phyloP scores from a whole-genome alignment of 2,113 vertebrate species.

The Eptesicus fuscus region DNA sequence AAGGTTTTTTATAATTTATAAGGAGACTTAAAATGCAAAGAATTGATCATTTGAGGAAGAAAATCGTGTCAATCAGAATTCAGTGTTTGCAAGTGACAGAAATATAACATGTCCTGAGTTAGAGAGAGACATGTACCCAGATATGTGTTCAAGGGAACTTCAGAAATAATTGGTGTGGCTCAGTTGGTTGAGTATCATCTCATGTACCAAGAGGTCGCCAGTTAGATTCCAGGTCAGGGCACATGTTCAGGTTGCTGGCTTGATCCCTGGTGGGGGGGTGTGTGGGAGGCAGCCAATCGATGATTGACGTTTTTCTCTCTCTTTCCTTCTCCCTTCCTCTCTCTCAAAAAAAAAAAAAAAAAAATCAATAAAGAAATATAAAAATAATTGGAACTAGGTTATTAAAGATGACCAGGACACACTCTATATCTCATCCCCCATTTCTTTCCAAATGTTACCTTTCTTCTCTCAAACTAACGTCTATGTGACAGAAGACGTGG shows the following conservation, averaged over 20 bases:
- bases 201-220: too few relatives aligned
- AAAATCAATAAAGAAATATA: too few relatives aligned
- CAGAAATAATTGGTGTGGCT: background rate
- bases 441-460: background rate
- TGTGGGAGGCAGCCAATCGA: too few relatives aligned
- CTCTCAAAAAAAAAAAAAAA: too few relatives aligned
- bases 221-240: too few relatives aligned
- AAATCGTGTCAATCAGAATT: background rate
- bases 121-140: background rate
- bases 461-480: background rate
- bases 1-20: background rate
- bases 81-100: background rate
- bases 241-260: too few relatives aligned
- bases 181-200: too few relatives aligned
- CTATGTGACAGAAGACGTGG: background rate
- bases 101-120: background rate
- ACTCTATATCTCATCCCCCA: background rate
- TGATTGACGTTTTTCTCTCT: too few relatives aligned
- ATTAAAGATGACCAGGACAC: background rate
- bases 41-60: background rate
- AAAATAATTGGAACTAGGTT: background rate
- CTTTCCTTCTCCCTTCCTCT: too few relatives aligned
- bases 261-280: too few relatives aligned
- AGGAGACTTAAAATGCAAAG: background rate
- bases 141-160: background rate